Evolutionary conservation across 2,797 vertebrate species (phyloP).

Genomic region (Onychomys torridus): DNA sequence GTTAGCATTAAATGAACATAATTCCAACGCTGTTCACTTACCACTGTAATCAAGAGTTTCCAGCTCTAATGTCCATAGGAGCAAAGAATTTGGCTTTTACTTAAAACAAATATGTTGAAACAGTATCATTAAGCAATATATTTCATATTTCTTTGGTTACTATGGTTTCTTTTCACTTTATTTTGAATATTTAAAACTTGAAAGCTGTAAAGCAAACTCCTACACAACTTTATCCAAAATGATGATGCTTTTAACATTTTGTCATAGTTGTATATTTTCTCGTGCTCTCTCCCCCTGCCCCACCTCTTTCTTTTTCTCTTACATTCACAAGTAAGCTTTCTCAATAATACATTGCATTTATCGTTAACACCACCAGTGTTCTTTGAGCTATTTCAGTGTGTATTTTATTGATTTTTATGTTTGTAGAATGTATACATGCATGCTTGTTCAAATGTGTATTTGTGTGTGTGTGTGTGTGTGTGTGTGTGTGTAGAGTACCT

Average conservation of each 20-base stretch:
- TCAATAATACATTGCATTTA: slow-evolving; percentile 1
- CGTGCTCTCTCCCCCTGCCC: not conserved
- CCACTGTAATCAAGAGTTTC: not conserved
- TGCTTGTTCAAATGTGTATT: not conserved
- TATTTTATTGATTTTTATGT: not conserved
- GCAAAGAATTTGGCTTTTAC: slow-evolving; percentile 9
- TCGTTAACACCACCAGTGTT: not conserved
- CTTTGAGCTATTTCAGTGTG: not conserved
- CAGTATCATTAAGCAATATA: slow-evolving; percentile 18
- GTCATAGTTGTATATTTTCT: not conserved
- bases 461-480: not conserved
- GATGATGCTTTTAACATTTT: not conserved
- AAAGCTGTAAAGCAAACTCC: slow-evolving; percentile 15
- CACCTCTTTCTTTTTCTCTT: not conserved
- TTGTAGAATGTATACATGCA: not conserved
- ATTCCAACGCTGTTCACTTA: slow-evolving; percentile 8
- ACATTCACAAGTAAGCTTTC: slow-evolving; percentile 7
- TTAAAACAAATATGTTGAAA: slow-evolving; percentile 45
- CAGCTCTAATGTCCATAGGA: not conserved
- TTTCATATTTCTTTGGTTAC: slow-evolving; percentile 17
- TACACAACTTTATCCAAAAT: not conserved
- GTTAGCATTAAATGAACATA: slow-evolving; percentile 1
- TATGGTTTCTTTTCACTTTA: not conserved
- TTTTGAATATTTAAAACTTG: slow-evolving; percentile 40
- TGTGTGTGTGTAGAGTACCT: not conserved